phyloP scores from a whole-genome alignment of 2,888 invertebrate genomes.

The Heliothis peltigera region DNA sequence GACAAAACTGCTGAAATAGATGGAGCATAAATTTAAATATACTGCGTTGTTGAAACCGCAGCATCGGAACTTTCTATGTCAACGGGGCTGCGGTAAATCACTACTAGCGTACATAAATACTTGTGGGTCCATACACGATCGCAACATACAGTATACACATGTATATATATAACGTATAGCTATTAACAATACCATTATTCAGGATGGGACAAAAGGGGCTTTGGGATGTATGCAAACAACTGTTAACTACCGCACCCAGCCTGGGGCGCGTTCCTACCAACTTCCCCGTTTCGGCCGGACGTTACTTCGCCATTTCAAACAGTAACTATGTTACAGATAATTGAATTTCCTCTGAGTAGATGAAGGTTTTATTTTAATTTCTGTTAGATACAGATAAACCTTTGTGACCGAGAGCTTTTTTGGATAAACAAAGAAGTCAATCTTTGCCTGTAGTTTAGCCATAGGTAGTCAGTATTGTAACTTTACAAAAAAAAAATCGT shows the following conservation, averaged over 20 bases:
- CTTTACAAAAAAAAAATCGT: no score
- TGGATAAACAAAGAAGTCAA: conserved; percentile 18
- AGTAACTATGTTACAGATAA: conserved; percentile 72
- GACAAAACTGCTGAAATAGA: conserved; percentile 11
- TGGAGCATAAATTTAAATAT: conserved; percentile 25
- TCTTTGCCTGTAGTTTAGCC: no score
- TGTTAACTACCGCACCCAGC: conserved; percentile 63
- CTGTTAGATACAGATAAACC: conserved; percentile 32
- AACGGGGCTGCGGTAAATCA: conserved; percentile 39
- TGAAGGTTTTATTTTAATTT: conserved; percentile 46
- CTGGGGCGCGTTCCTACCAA: conserved; percentile 51
- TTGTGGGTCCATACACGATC: conserved; percentile 12
- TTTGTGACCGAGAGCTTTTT: conserved; percentile 45
- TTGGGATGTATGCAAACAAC: conserved; percentile 77
- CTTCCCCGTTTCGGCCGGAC: conserved; percentile 64
- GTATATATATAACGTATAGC: conserved; percentile 23
- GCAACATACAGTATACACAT: conserved; percentile 4
- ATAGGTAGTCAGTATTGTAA: no score
- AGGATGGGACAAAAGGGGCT: conserved; percentile 53
- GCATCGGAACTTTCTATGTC: conserved; percentile 49
- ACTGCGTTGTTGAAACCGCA: conserved; percentile 29
- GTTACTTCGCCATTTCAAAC: conserved; percentile 59
- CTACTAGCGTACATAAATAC: conserved; percentile 33
- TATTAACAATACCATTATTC: conserved; percentile 55
- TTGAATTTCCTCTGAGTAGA: conserved; percentile 67